Conservation (phyloP, 2,888 invertebrate species). For the Leptinotarsa peninsularis region DNA sequence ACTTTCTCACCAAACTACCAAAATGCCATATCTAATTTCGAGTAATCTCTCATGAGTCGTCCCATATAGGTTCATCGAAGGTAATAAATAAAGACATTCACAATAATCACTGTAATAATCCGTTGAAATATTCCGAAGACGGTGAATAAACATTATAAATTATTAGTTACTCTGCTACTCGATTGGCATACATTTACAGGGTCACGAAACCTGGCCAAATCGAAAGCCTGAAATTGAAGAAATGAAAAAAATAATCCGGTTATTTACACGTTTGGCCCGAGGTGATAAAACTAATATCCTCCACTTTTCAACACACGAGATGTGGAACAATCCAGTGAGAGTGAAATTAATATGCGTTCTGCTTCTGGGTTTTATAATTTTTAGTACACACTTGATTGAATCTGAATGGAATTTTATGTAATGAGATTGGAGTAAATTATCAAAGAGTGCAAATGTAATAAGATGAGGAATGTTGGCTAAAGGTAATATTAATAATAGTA, state of each 20-base stretch:
- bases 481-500: too few relatives aligned
- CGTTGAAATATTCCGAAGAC: background rate
- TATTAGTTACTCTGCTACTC: conserved; percentile 11
- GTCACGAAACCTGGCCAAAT: conserved; percentile 14
- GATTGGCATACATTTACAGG: conserved; percentile 13
- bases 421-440: background rate
- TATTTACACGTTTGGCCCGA: conserved; percentile 11
- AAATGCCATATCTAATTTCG: background rate
- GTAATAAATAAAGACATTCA: background rate
- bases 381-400: conserved; percentile 3
- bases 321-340: conserved; percentile 22
- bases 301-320: conserved; percentile 1
- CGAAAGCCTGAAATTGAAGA: conserved; percentile 14
- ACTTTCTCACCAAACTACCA: background rate
- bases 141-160: conserved; percentile 7
- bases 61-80: background rate
- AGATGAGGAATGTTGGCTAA: too few relatives aligned
- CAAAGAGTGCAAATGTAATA: background rate
- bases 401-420: background rate
- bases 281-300: conserved; percentile 10
- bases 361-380: conserved; percentile 18
- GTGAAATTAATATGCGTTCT: conserved; percentile 21
- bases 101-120: background rate
- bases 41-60: background rate
- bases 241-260: conserved; percentile 17